Conservation (phyloP, 2,797 vertebrate genomes). For the Phyllotis vaccarum region DNA sequence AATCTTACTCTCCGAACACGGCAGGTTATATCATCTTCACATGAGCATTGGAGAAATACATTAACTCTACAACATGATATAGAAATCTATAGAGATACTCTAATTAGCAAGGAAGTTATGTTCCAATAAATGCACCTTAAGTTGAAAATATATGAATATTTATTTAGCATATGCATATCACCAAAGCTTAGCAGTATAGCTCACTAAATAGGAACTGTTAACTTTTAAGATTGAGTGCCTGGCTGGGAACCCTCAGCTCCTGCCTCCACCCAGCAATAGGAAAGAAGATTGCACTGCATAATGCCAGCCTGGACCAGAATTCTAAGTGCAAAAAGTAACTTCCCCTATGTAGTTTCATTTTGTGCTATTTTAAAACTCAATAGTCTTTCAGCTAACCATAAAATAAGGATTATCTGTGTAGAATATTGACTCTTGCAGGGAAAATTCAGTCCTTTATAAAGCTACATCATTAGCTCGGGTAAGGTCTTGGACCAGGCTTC, state of each 20-base stretch:
- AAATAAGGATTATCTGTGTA: background rate
- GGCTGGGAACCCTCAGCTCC: background rate
- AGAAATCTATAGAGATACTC: background rate
- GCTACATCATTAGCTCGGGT: background rate
- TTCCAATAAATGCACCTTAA: background rate
- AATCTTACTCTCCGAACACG: background rate
- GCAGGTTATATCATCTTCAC: background rate
- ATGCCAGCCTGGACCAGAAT: background rate
- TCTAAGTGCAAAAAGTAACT: background rate
- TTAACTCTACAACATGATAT: background rate
- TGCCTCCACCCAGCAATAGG: background rate
- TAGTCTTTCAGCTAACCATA: background rate
- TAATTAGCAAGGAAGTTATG: background rate
- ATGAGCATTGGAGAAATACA: background rate
- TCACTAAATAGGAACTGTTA: background rate
- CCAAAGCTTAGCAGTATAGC: background rate
- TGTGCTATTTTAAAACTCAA: background rate
- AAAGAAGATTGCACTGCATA: background rate
- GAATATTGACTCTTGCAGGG: background rate
- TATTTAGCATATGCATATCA: background rate
- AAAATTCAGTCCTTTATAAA: background rate
- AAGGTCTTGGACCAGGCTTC: background rate
- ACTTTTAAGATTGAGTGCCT: background rate
- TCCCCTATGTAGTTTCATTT: background rate
- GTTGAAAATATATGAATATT: background rate